Conservation (phyloP, 2,797 vertebrate genomes). For the Bradypus variegatus region DNA sequence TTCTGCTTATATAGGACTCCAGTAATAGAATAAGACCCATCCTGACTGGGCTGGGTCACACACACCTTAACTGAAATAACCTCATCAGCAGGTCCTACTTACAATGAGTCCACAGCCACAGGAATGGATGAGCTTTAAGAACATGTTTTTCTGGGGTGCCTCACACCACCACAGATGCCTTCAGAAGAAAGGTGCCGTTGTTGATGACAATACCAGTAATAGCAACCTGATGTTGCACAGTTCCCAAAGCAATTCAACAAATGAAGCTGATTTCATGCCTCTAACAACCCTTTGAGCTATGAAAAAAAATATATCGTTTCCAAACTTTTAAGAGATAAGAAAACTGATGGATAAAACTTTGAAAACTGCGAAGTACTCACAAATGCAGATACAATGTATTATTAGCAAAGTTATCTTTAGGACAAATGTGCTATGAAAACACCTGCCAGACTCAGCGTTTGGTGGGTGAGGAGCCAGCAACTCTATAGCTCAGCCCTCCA, state of each 20-base stretch:
- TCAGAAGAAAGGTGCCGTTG: neutral
- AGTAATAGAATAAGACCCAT: too few relatives aligned
- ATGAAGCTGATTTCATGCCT: fast-evolving
- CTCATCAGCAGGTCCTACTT: too few relatives aligned
- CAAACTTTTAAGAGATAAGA: neutral
- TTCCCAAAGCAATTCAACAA: neutral
- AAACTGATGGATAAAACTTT: neutral
- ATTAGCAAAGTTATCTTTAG: neutral
- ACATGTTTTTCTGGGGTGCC: too few relatives aligned
- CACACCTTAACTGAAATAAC: too few relatives aligned
- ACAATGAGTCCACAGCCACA: too few relatives aligned
- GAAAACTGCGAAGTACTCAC: neutral
- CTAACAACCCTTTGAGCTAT: neutral
- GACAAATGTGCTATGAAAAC: neutral
- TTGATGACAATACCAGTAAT: fast-evolving
- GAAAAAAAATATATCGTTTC: neutral
- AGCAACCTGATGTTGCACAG: neutral
- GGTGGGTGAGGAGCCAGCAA: neutral
- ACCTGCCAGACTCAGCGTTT: neutral
- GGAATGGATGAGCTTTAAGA: too few relatives aligned
- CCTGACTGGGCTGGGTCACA: too few relatives aligned
- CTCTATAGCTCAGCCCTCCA: neutral
- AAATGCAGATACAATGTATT: neutral
- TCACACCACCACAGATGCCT: fast-evolving
- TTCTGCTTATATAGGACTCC: too few relatives aligned